Base-by-base conservation (phyloP, 2,888 invertebrate species). In the Microctonus aethiopoides region DNA sequence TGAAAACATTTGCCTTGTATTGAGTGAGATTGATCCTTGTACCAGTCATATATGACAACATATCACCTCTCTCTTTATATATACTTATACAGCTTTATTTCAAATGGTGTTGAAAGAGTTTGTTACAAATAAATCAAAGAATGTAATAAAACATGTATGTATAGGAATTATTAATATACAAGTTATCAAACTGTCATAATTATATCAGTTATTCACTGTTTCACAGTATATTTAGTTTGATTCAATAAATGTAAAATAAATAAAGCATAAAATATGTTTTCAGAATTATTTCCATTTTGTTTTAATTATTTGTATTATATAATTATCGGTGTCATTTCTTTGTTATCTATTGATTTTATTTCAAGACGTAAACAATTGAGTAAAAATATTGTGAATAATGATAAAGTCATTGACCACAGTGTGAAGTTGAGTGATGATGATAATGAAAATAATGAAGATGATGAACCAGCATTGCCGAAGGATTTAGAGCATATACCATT, bases 401-500 rank as follows among this genome's bases (percentile, higher is more conserved):
- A 24, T 2, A 61, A 7, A 29, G 13, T 41, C 63, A 26, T 57
- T 57, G 62, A 60, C 10, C 2, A 59, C 16, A 67, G 46, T 57
- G 39, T 10, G 57, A 67, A 59, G 26, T 26, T 54, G 62, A 26
- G 34, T 11, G 22, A 16, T 29, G 36, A 26, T 29, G 13, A 10
- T 46, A 6, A 2, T 5, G 75, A 76, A 4, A 75, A 83, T 2
- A 34, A 66, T 5, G 72, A 79, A 4, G 75, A 76, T 5, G 75
- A 83, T 2, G 83, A 87, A 11, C 89, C 93, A 11, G 90, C 92
- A 0, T 87, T 94, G 26, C 89, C 92, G 0, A 90, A 89, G 74
- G 89, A 93, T 83, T 89, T 93, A 52, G 87, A 92, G 24, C 94
- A 94, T 80, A 86, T 95, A 5, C 90, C 91, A 0, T 91, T 91